These are phyloP conservation scores for Anas platyrhynchos DNA, from an alignment of 2,113 vertebrate species.

Conservation along the genomic window DNA sequence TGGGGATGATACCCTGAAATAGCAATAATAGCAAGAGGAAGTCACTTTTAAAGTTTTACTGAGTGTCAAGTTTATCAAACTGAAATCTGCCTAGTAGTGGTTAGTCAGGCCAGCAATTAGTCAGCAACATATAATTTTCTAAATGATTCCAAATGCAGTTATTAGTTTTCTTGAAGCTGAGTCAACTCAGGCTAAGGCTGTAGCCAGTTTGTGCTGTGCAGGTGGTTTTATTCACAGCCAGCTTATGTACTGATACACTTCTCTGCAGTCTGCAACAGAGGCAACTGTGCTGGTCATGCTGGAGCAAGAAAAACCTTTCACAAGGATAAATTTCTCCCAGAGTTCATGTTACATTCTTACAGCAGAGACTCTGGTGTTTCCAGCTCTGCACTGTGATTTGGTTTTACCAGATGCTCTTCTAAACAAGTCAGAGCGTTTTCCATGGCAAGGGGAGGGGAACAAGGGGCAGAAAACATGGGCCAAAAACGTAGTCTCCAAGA, in stretches of 20 bases:
- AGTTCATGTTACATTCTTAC: background rate
- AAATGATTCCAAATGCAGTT: background rate
- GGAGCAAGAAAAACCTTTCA: background rate
- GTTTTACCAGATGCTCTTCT: background rate
- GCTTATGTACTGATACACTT: background rate
- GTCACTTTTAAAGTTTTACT: background rate
- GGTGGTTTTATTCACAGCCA: background rate
- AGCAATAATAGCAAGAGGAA: background rate
- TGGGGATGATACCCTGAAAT: background rate
- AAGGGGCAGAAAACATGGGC: background rate
- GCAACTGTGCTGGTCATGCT: background rate
- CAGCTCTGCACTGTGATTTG: background rate
- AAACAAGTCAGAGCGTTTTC: background rate
- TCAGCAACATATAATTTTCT: background rate
- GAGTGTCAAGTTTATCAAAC: conserved; percentile 46
- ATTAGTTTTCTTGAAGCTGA: background rate
- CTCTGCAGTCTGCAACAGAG: background rate
- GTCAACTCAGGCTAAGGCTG: background rate
- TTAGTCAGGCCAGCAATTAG: background rate
- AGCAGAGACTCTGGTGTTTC: background rate
- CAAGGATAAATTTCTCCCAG: background rate
- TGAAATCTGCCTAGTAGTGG: conserved; percentile 44
- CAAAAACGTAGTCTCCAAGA: background rate
- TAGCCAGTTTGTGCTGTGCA: background rate
- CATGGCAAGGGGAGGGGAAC: background rate